These are phyloP conservation scores for Anhinga anhinga DNA, from an alignment of 2,113 vertebrate genomes.

Conservation along the genomic window DNA sequence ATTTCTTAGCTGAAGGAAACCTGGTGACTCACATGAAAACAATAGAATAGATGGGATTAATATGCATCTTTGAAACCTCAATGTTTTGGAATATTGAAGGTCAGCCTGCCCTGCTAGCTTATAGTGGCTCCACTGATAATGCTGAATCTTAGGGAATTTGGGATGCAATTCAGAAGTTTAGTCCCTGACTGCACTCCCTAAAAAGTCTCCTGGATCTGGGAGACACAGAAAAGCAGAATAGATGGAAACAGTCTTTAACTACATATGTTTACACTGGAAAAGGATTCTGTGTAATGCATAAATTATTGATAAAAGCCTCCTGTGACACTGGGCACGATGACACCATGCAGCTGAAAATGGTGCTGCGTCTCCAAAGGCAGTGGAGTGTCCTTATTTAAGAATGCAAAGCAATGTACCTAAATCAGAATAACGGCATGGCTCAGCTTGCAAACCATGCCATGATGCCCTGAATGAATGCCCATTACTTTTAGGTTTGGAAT, in stretches of 20 bases:
- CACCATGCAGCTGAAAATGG: accelerated
- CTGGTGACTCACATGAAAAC: neutral
- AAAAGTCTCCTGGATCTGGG: neutral
- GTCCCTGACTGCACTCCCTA: neutral
- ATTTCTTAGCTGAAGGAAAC: neutral
- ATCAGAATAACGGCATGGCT: neutral
- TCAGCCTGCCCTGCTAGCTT: neutral
- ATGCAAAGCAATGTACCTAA: neutral
- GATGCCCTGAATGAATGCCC: neutral
- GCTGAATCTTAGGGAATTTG: neutral
- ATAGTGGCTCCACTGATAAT: neutral
- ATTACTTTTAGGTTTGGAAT: neutral
- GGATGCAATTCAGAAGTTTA: neutral
- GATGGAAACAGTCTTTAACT: neutral
- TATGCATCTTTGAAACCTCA: neutral
- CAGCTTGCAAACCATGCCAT: neutral
- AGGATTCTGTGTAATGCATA: neutral
- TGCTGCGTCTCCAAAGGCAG: neutral
- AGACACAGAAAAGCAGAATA: neutral
- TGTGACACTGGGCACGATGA: neutral
- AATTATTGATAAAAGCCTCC: neutral
- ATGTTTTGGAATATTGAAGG: neutral
- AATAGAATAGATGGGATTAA: neutral
- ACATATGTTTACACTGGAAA: neutral
- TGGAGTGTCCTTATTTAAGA: neutral